Base-by-base conservation (phyloP, 2,888 invertebrate genomes). In the Trissolcus brochymenae region DNA sequence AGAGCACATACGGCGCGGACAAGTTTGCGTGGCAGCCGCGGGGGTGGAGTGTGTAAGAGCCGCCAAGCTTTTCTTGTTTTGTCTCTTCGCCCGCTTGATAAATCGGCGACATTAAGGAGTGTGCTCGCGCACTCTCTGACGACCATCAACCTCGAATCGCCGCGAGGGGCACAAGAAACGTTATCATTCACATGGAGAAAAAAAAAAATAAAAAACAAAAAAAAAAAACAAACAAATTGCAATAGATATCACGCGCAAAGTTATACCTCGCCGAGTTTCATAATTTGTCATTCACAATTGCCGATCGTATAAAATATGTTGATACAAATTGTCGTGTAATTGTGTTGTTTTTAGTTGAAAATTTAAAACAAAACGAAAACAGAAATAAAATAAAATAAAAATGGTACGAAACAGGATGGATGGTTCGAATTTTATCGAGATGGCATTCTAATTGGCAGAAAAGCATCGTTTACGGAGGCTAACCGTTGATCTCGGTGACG, bases 21-120 rank as follows among this genome's bases (percentile, higher is more conserved):
- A 6, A 56, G 29, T 43, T 57, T 61, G 74, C 60, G 51, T 25
- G 16, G 72, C 64, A 41, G 35, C 19, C 54, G 67, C 61, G 74
- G 67, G 60, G 73, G 67, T 59, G 72, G 60, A 70, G 61, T 49
- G 65, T 50, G 60, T 56, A 66, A 67, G 61, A 62, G 67, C 64
- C 78, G 76, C 70, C 79, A 73, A 80, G 81, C 79, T 80, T 81
- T 79, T 82, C 82, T 83, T 80, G 80, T 83, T 83, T 83, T 80
- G 80, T 82, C 80, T 82, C 82, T 78, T 82, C 79, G 79, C 55
- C 72, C 68, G 80, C 77, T 82, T 83, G 83, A 83, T 82, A 79
- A 83, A 83, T 82, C 80, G 82, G 70, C 80, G 80, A 82, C 83
- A 83, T 84, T 83, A 84, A 84, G 81, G 65, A 77, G 74, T 50